A percentile compares a stretch with the other conserved stretches of the same genome.
phyloP scores from a whole-genome alignment of 2,797 vertebrate species.

The Anomalospiza imberbis region DNA sequence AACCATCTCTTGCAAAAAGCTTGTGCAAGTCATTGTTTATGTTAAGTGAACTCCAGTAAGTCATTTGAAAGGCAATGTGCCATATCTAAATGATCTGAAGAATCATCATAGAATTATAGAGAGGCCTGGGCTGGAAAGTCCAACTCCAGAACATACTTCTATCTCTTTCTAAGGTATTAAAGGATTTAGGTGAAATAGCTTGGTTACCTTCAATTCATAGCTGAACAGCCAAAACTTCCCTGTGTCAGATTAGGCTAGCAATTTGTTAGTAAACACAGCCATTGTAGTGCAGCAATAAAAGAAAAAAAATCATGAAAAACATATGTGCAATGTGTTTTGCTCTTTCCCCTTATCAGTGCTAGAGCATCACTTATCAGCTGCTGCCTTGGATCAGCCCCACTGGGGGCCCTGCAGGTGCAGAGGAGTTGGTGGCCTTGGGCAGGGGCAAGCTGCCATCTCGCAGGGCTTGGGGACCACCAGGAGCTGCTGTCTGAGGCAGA shows the following conservation, averaged over 20 bases:
- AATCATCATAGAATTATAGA: background rate
- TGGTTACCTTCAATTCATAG: background rate
- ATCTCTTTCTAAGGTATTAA: background rate
- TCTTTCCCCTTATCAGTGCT: background rate
- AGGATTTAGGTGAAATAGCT: background rate
- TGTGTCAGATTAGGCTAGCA: background rate
- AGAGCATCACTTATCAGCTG: background rate
- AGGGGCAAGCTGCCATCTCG: accelerated
- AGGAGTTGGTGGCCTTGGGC: background rate
- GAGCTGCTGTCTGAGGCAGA: background rate
- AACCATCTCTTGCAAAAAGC: background rate
- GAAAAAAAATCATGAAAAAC: background rate
- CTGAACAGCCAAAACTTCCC: background rate
- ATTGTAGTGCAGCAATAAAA: background rate
- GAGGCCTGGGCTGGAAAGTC: background rate
- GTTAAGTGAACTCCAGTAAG: background rate
- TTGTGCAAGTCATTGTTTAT: background rate
- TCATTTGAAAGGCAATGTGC: background rate
- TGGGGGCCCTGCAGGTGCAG: background rate
- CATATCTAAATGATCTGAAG: background rate
- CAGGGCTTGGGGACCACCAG: background rate
- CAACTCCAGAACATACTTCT: background rate
- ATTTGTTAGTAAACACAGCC: background rate
- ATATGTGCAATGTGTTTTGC: background rate
- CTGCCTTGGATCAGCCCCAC: background rate